phyloP scores from a whole-genome alignment of 2,113 vertebrate species.

The Erinaceus europaeus region DNA sequence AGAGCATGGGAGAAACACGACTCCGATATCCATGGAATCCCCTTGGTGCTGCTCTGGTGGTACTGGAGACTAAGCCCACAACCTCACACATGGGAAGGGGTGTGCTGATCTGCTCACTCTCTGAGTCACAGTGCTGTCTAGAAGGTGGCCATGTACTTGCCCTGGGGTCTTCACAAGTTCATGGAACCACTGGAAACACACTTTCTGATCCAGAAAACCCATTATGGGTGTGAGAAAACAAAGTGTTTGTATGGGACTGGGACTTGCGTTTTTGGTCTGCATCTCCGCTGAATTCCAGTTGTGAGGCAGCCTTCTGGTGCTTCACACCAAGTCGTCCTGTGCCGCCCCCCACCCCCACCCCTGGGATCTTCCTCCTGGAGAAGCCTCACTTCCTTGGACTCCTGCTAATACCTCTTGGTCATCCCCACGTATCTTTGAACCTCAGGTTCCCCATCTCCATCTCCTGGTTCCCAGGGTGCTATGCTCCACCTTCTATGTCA shows the following conservation, averaged over 20 bases:
- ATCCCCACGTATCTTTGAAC: not conserved
- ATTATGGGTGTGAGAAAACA: not conserved
- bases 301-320: not conserved
- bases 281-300: not conserved
- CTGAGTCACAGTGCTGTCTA: not conserved
- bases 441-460: too few species aligned
- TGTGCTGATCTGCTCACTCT: not conserved
- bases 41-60: too few species aligned
- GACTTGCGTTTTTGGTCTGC: not conserved
- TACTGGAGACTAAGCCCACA: too few species aligned
- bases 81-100: too few species aligned
- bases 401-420: not conserved
- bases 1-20: too few species aligned
- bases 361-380: too few species aligned
- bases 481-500: not conserved
- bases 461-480: not conserved
- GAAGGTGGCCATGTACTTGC: not conserved
- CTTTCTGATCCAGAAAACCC: not conserved
- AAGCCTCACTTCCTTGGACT: not conserved
- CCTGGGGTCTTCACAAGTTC: not conserved
- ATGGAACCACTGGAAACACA: not conserved
- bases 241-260: not conserved
- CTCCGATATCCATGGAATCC: too few species aligned
- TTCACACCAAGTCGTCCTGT: accelerated
- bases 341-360: not conserved